Evolutionary conservation across 2,113 vertebrate species (phyloP).

Genomic region (Aphyosemion australe): DNA sequence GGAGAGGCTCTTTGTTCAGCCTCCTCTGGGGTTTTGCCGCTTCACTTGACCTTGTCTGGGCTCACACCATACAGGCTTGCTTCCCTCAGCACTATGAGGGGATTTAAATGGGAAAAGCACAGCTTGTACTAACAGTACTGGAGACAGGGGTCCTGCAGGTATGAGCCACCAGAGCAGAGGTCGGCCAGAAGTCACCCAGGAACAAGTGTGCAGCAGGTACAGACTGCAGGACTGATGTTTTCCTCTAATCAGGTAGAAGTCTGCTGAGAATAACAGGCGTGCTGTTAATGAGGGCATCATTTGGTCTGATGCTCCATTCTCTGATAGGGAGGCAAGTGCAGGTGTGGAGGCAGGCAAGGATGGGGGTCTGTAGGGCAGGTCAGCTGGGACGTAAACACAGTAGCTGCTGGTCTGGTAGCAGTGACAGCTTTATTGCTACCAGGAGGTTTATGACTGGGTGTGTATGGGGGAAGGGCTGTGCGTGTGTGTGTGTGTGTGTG

Average conservation of each 20-base stretch:
- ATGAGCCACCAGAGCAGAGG: conserved; percentile 37
- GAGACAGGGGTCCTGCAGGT: conserved; percentile 10
- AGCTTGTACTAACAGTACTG: conserved; percentile 19
- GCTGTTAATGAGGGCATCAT: conserved; percentile 53
- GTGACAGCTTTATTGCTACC: conserved; percentile 62
- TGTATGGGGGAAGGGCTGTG: conserved; percentile 12
- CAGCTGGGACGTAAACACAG: conserved; percentile 51
- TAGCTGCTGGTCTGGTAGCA: conserved; percentile 45
- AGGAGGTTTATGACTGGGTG: conserved; percentile 42
- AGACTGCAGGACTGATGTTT: conserved; percentile 27
- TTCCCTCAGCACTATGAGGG: conserved; percentile 3
- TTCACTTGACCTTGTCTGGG: conserved; percentile 28
- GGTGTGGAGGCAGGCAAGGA: background rate
- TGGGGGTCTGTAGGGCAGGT: conserved; percentile 48
- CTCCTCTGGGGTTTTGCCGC: conserved; percentile 1
- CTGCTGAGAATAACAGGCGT: conserved; percentile 63
- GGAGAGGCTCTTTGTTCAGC: conserved; percentile 21
- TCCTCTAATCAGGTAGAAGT: conserved; percentile 47
- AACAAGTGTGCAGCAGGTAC: conserved; percentile 43
- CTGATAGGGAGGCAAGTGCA: conserved; percentile 14
- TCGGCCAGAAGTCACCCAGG: conserved; percentile 24
- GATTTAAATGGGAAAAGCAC: conserved; percentile 20
- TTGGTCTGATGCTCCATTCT: conserved; percentile 24
- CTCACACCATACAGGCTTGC: conserved; percentile 7
- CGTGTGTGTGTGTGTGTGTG: conserved; percentile 13